phyloP scores from a whole-genome alignment of 2,888 invertebrate genomes.

The Electrophaes corylata region DNA sequence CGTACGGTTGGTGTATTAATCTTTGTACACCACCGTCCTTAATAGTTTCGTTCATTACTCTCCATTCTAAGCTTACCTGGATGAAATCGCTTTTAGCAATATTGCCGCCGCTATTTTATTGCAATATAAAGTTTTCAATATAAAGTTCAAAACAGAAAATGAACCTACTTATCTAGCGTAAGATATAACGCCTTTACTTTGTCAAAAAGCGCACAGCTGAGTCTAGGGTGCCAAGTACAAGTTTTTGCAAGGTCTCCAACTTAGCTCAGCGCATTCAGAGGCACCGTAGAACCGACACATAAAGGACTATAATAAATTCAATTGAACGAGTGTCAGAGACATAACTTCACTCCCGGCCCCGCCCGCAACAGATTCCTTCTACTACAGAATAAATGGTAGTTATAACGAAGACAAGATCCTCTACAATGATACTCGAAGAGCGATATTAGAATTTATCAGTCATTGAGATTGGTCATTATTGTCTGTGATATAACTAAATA shows the following conservation, averaged over 20 bases:
- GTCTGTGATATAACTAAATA: too few species aligned
- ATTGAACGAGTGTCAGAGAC: slow-evolving; percentile 70
- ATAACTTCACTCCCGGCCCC: slow-evolving; percentile 55
- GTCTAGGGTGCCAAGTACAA: slow-evolving; percentile 20
- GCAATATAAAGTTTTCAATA: too few species aligned
- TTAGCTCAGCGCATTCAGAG: slow-evolving; percentile 41
- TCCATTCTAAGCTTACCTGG: too few species aligned
- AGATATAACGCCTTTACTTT: background rate
- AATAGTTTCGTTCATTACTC: too few species aligned
- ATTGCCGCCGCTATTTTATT: too few species aligned
- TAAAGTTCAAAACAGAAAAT: too few species aligned
- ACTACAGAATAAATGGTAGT: slow-evolving; percentile 34
- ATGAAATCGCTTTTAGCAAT: too few species aligned
- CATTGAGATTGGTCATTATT: too few species aligned
- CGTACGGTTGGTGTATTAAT: too few species aligned
- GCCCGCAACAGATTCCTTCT: slow-evolving; percentile 64
- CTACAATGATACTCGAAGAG: background rate
- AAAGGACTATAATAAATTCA: slow-evolving; percentile 71
- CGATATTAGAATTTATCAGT: too few species aligned
- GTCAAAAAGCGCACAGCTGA: slow-evolving; percentile 5
- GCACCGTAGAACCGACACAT: slow-evolving; percentile 43
- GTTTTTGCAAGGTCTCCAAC: slow-evolving; percentile 29
- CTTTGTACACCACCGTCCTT: too few species aligned
- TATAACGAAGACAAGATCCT: background rate
- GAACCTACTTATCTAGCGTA: background rate